These are phyloP conservation scores for Lindbergichthys nudifrons DNA, from an alignment of 2,797 vertebrate species.

Conservation along the genomic window DNA sequence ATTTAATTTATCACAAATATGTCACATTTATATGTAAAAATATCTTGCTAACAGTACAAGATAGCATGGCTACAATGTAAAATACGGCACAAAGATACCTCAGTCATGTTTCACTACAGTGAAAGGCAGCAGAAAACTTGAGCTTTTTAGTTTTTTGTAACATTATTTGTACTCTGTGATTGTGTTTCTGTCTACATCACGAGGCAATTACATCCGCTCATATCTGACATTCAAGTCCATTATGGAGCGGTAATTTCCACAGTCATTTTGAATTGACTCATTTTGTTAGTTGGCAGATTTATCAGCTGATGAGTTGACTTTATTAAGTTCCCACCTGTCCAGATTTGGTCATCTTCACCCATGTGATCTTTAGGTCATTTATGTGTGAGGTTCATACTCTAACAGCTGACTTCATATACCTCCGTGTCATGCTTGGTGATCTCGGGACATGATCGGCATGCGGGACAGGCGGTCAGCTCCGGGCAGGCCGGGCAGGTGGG, in stretches of 20 bases:
- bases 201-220: conserved; percentile 18
- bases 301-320: conserved; percentile 11
- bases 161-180: background rate
- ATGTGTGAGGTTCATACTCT: conserved; percentile 10
- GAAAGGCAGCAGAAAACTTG: conserved; percentile 60
- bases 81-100: conserved; percentile 58
- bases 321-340: background rate
- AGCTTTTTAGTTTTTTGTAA: conserved; percentile 19
- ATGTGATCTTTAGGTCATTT: background rate
- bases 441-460: conserved; percentile 62
- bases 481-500: conserved; percentile 71
- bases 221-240: conserved; percentile 6
- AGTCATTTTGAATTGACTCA: conserved; percentile 7
- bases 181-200: background rate
- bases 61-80: conserved; percentile 45
- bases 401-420: conserved; percentile 80
- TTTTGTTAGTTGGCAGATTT: conserved; percentile 26
- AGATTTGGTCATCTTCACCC: background rate
- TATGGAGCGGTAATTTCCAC: background rate
- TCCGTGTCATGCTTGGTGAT: conserved; percentile 62
- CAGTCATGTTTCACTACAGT: conserved; percentile 43
- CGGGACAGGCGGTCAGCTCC: conserved; percentile 55
- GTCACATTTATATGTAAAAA: conserved; percentile 52
- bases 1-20: conserved; percentile 29
- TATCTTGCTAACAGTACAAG: conserved; percentile 59